Evolutionary conservation across 2,888 invertebrate species (phyloP).

Genomic region (Halocaridina rubra): DNA sequence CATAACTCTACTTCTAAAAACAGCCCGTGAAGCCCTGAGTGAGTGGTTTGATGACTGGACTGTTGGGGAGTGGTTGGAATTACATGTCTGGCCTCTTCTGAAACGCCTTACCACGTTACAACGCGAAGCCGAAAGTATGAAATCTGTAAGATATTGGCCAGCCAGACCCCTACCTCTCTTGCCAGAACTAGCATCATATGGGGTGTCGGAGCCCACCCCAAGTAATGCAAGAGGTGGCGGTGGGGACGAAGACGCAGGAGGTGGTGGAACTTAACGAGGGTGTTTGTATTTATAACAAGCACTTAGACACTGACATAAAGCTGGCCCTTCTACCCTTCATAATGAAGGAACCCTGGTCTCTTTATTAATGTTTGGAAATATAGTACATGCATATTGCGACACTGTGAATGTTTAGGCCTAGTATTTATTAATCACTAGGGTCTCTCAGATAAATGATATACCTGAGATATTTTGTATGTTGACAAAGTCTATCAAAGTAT

Average conservation of each 20-base stretch:
- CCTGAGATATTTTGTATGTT: background rate
- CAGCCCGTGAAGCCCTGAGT: conserved; percentile 73
- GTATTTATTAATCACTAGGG: conserved; percentile 9
- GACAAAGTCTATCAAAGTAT: background rate
- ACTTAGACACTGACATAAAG: background rate
- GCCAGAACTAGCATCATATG: conserved; percentile 54
- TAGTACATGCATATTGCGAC: conserved; percentile 18
- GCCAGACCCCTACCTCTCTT: conserved; percentile 62
- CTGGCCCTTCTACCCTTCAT: conserved; percentile 40
- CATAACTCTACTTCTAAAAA: conserved; percentile 70
- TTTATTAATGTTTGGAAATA: conserved; percentile 9
- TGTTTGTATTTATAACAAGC: background rate
- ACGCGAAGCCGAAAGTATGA: conserved; percentile 60
- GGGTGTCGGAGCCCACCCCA: conserved; percentile 50
- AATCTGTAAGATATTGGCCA: conserved; percentile 58
- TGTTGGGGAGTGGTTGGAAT: conserved; percentile 77
- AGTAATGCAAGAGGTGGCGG: background rate
- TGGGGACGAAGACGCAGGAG: conserved; percentile 16
- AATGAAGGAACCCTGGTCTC: conserved; percentile 29
- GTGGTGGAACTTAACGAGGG: conserved; percentile 21
- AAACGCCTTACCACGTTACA: conserved; percentile 72
- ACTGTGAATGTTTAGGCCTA: conserved; percentile 1
- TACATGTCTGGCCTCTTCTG: conserved; percentile 74
- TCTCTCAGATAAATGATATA: background rate
- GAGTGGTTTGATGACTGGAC: conserved; percentile 75